Conservation (phyloP, 2,797 vertebrate genomes). For the Pantherophis vulpinus region DNA sequence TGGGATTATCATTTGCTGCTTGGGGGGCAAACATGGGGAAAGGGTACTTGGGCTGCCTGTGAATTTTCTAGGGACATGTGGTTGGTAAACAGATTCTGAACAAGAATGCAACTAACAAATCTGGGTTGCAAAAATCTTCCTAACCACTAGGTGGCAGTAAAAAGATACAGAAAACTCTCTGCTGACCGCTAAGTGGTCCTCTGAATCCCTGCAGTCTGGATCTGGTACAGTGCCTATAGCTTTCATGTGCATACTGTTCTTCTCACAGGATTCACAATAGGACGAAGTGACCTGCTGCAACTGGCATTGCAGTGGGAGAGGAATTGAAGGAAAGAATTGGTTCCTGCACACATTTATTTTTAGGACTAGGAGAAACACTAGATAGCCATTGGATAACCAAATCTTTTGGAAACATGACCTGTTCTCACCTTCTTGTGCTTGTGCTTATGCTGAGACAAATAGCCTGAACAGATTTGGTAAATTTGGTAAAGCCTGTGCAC, state of each 20-base stretch:
- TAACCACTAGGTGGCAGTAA: neutral
- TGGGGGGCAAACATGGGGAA: neutral
- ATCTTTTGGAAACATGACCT: neutral
- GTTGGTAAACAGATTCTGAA: neutral
- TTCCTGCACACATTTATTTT: neutral
- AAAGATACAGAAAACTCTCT: neutral
- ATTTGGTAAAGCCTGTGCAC: neutral
- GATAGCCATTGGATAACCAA: neutral
- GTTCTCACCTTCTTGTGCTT: neutral
- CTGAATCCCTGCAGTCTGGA: neutral
- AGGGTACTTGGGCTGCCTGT: neutral
- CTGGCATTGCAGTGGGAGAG: neutral
- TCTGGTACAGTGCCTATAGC: neutral
- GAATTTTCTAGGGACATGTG: neutral
- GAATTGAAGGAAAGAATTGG: neutral
- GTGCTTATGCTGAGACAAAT: neutral
- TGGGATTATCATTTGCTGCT: neutral
- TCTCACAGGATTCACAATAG: neutral
- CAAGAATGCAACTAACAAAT: neutral
- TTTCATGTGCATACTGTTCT: neutral
- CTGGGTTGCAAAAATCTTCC: neutral
- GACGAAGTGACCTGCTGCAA: neutral
- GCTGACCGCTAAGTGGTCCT: neutral
- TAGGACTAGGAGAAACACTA: neutral
- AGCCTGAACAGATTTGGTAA: neutral